Conservation (phyloP, 2,113 vertebrate genomes). For the Myotis davidii region DNA sequence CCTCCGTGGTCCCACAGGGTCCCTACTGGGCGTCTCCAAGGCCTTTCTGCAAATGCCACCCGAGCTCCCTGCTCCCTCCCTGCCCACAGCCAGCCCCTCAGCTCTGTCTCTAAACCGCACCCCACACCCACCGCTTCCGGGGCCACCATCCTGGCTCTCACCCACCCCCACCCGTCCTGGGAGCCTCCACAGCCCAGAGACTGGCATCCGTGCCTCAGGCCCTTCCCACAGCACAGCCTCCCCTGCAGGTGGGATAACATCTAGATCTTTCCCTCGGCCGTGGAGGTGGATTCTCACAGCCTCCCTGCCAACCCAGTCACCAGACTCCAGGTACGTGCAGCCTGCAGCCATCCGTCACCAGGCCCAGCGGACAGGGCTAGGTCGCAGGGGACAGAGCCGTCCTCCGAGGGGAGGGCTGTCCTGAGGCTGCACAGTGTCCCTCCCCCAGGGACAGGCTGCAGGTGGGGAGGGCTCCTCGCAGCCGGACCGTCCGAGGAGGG, state of each 20-base stretch:
- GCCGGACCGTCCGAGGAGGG: background rate
- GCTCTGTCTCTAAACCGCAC: background rate
- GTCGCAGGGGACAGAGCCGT: background rate
- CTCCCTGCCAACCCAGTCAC: background rate
- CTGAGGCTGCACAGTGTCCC: accelerated
- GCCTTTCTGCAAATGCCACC: background rate
- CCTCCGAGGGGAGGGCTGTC: background rate
- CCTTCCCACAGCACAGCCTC: background rate
- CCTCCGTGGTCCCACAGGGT: accelerated
- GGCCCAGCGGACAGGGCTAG: background rate
- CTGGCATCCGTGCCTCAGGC: accelerated
- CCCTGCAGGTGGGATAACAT: background rate
- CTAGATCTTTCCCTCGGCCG: background rate
- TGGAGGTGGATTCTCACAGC: background rate
- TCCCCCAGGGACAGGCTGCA: background rate
- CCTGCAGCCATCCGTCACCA: too few relatives aligned
- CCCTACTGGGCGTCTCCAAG: background rate
- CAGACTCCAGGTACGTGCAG: accelerated
- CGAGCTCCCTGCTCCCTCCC: background rate
- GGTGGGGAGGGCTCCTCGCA: background rate
- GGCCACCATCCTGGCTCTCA: accelerated
- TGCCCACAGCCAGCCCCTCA: accelerated
- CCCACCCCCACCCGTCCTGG: too few relatives aligned
- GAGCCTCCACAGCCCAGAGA: background rate
- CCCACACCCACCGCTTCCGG: accelerated